Evolutionary conservation across 2,888 invertebrate species (phyloP), one percentile per base, ranked within the genome.

Genomic region (Alcis repandata): DNA sequence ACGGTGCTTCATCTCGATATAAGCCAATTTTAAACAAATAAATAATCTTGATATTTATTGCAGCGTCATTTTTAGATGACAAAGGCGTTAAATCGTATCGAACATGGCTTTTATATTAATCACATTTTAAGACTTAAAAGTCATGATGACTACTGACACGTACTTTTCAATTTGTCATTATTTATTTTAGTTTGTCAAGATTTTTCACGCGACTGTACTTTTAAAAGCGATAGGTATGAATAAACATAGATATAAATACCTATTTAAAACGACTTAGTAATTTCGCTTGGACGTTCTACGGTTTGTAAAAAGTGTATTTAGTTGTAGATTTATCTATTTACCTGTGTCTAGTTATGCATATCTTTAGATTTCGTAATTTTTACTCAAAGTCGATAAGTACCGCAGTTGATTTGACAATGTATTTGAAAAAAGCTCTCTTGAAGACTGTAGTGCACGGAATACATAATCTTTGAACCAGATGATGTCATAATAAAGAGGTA

Each of bases 221-320:
- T 82, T 82, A 82, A 75, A 77, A 83, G 79, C 75, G 77, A 79
- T 68, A 71, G 73, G 79, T 75, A 72, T 83, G 79, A 83, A 70
- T 69, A 64, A 64, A 71, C 83, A 82, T 86, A 87, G 80, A 85
- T 56, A 82, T 78, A 77, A 77, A 80, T 77, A 84, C 81, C 76
- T 89, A 88, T 88, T 88, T 87, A 85, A 86, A 86, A 84, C 79
- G 80, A 86, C 78, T 87, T 91, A 91, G 90, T 80, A 82, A 76
- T 86, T 87, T 90, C 82, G 91, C 91, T 91, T 91, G 83, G 83
- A 84, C 81, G 88, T 89, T 88, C 78, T 88, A 90, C 83, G 86
- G 84, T 85, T 89, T 92, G 92, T 92, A 93, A 88, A 93, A 92
- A 92, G 89, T 92, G 89, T 92, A 92, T 91, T 92, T 93, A 92